Evolutionary conservation across 1,140 invertebrate species (phyloP), one percentile per base, ranked within the genome.

Genomic region (Dufourea novaeangliae): DNA sequence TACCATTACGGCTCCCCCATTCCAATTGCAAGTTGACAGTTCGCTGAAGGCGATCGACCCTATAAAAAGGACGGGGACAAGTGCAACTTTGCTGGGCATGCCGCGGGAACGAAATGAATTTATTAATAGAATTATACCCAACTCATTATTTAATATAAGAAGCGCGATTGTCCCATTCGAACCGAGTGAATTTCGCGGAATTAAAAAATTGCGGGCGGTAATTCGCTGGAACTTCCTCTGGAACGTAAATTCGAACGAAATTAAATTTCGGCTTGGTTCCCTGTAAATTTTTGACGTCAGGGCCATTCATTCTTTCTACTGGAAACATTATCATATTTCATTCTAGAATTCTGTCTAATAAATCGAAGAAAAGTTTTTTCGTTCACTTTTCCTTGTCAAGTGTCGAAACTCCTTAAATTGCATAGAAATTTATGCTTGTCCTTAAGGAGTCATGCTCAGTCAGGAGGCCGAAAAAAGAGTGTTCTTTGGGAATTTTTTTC

Each of bases 21-120:
- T 71, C 54, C 57, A 59, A 73, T 73, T 64, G 52, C 59, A 64
- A 63, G 44, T 37, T 73, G 70, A 73, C 59, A 73, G 27, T 61
- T 61, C 29, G n/a, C 20, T 14, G 22, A 37, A 70, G 52, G 25
- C 8, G 25, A 0, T 32, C 12, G 6, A 57, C 12, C 54, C 25
- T 27, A 29, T 14, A 27, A 25, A 56, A 56, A 22, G 12, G 25
- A 56, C 52, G 11, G 52, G 11, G 10, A 29, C 14, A 56, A 56
- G 29, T 29, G 52, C 8, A 25, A 29, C 22, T 14, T 27, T 29
- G 22, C 25, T 25, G 52, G n/a, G 52, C 11, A 25, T 8, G 10
- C 25, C 1, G 52, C 2, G 52, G 14, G 14, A 56, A 56, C 22
- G 1, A 27, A 22, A 61, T 71, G 59, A 71, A 46, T 71, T 34